Conservation (phyloP, 2,797 vertebrate species). For the Leucoraja ocellata region DNA sequence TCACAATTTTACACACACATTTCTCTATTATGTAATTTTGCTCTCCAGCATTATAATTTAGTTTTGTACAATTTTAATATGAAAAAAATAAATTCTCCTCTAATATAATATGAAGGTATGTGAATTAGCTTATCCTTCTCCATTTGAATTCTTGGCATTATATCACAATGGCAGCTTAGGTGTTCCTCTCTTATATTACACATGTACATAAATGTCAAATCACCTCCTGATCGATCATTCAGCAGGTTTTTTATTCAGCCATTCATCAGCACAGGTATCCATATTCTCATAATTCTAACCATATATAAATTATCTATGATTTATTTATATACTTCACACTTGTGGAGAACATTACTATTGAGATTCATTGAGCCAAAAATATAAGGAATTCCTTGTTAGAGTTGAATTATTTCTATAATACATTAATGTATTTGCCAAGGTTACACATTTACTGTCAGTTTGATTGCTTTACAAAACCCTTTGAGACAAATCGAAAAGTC, state of each 20-base stretch:
- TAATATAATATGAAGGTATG: background rate
- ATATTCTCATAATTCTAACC: background rate
- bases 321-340: background rate
- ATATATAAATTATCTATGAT: background rate
- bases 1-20: background rate
- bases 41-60: background rate
- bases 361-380: background rate
- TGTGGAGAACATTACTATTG: background rate
- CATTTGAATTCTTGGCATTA: background rate
- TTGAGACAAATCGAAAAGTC: background rate
- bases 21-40: background rate
- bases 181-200: background rate
- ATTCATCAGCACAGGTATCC: background rate
- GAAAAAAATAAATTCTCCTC: background rate
- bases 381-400: background rate
- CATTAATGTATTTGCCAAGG: background rate
- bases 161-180: background rate
- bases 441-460: background rate
- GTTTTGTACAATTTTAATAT: background rate
- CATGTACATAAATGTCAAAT: background rate
- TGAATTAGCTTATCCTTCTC: background rate
- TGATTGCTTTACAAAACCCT: background rate
- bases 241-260: background rate
- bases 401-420: background rate
- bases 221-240: background rate